These are phyloP conservation scores for Fratercula arctica DNA, from an alignment of 2,797 vertebrate genomes.

Conservation along the genomic window DNA sequence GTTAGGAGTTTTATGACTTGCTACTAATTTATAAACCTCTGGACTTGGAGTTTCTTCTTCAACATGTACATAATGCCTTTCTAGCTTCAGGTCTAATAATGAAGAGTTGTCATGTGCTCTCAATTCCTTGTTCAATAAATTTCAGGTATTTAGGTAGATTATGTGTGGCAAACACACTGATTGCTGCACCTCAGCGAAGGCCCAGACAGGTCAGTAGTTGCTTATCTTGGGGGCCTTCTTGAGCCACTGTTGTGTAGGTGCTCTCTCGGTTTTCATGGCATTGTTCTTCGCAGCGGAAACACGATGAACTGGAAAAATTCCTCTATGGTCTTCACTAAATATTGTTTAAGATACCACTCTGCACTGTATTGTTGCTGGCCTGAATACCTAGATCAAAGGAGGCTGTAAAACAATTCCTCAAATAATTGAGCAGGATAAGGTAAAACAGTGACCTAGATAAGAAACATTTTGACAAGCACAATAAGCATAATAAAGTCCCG, in stretches of 20 bases:
- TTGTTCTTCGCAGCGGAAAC: not conserved
- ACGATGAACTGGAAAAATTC: not conserved
- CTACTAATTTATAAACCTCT: not conserved
- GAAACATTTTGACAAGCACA: not conserved
- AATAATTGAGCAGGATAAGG: not conserved
- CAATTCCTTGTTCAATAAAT: not conserved
- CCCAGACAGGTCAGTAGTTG: not conserved
- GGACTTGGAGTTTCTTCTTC: not conserved
- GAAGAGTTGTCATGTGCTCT: not conserved
- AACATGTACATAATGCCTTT: not conserved
- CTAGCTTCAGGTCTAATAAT: not conserved
- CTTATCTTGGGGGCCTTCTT: not conserved
- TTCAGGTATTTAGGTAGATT: not conserved
- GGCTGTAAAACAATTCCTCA: not conserved
- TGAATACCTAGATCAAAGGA: conserved; percentile 16
- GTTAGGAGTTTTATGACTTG: not conserved
- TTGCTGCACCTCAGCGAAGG: not conserved
- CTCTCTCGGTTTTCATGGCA: not conserved
- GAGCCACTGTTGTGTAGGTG: not conserved
- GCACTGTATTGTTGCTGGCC: not conserved
- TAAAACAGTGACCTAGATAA: not conserved
- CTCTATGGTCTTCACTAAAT: not conserved
- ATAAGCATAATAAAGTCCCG: not conserved
- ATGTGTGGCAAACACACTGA: not conserved
- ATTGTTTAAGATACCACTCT: not conserved